Percentiles rank a stretch among this genome's conserved stretches.
phyloP scores from a whole-genome alignment of 2,113 vertebrate genomes.

The Zosterops pallidus region DNA sequence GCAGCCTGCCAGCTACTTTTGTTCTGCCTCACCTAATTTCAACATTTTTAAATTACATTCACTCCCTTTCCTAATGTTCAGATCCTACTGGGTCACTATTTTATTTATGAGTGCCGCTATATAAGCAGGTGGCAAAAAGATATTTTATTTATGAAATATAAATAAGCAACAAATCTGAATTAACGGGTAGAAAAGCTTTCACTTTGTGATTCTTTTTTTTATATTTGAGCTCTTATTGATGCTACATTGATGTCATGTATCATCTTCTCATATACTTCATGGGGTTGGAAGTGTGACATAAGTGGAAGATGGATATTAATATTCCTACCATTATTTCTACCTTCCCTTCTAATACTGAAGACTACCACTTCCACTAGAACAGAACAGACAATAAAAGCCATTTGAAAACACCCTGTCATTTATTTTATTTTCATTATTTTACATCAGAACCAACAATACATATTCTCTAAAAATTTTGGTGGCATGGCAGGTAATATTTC shows the following conservation, averaged over 20 bases:
- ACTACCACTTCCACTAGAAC: background rate
- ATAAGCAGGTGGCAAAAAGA: background rate
- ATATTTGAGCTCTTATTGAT: slow-evolving; percentile 17
- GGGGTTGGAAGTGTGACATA: background rate
- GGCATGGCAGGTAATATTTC: background rate
- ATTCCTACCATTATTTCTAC: background rate
- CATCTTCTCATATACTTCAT: background rate
- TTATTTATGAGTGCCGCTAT: slow-evolving; percentile 1
- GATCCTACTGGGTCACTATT: background rate
- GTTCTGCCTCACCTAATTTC: background rate
- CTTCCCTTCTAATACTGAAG: background rate
- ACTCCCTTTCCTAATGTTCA: background rate
- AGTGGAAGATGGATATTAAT: slow-evolving; percentile 10
- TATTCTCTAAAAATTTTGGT: background rate
- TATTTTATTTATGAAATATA: slow-evolving; percentile 36
- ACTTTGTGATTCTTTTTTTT: background rate
- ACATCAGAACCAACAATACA: background rate
- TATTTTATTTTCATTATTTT: background rate
- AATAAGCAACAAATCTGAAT: slow-evolving; percentile 27
- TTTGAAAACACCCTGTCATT: background rate
- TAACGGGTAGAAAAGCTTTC: background rate
- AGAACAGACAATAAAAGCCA: background rate
- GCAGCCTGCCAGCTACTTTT: background rate
- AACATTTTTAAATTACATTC: background rate
- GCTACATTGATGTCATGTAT: background rate